Evolutionary conservation across 2,113 vertebrate genomes (phyloP).

Genomic region (Damaliscus lunatus): DNA sequence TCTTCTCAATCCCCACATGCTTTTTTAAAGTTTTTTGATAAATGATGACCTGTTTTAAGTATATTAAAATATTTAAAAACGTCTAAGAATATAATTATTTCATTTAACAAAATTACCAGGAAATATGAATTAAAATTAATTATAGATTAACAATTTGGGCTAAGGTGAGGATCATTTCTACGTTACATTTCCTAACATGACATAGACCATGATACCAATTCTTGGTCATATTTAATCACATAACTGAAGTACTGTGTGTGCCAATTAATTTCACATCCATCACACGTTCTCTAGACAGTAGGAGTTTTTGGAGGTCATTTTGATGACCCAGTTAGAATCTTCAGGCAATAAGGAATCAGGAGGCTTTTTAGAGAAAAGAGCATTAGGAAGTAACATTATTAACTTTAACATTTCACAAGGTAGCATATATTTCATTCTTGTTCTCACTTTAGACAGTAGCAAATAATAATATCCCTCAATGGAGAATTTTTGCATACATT

Average conservation of each 20-base stretch:
- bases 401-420: background rate
- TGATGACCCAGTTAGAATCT: background rate
- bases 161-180: background rate
- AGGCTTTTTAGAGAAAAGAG: background rate
- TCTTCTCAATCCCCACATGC: background rate
- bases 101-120: background rate
- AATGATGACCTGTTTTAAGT: background rate
- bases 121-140: constrained; percentile 37
- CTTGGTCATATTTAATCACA: background rate
- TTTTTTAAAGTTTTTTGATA: background rate
- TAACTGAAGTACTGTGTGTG: background rate
- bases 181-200: background rate
- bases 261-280: constrained; percentile 12
- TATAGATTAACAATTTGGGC: background rate
- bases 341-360: background rate
- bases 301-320: background rate
- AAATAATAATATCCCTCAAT: background rate
- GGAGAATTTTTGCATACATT: background rate
- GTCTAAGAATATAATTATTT: constrained; percentile 9
- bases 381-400: background rate
- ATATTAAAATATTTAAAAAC: constrained; percentile 33
- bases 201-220: background rate
- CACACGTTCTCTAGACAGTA: background rate
- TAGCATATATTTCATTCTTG: background rate
- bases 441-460: background rate